Evolutionary conservation across 2,797 vertebrate genomes (phyloP), one percentile per base, ranked within the genome.

Genomic region (Sebastes nivosus): DNA sequence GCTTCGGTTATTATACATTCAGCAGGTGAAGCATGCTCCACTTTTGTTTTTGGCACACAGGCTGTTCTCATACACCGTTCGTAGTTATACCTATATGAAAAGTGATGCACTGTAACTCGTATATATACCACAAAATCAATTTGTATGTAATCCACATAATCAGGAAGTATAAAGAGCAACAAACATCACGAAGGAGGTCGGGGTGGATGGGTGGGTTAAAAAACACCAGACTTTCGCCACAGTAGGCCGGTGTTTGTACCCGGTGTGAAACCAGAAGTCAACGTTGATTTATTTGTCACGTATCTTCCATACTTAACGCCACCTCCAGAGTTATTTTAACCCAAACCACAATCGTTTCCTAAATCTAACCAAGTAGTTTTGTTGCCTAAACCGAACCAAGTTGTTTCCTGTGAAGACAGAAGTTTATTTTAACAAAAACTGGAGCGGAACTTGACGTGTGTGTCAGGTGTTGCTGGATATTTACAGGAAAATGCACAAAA

Each of bases 161-260:
- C 1, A 54, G 20, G 50, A 54, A 22, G 50, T 11, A 54, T n/a
- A 54, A 22, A 54, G 9, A 54, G 20, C 9, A 0, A 54, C n/a
- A 22, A 54, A 54, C n/a, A n/a, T 0, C 9, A 22, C 0, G 18
- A 10, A 54, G 20, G 50, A n/a, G 20, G 1, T 54, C 2, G 0
- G 20, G 4, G 9, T 54, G 50, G 18, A 54, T 22, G 50, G 20
- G 1, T 9, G 18, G 50, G 1, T n/a, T n/a, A 54, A 54, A 54
- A 54, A 54, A 22, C 20, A 54, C 50, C n/a, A 54, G n/a, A 1
- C 9, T 54, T 10, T 54, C 50, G 3, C 50, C 50, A 8, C 8
- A n/a, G 8, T 1, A 52, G 50, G 0, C 0, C 16, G 42, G 3
- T 46, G 42, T 46, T 46, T 18, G 16, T 18, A 18, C 42, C 42